Evolutionary conservation across 2,888 invertebrate species (phyloP).

Genomic region (Brachylomia viminalis): DNA sequence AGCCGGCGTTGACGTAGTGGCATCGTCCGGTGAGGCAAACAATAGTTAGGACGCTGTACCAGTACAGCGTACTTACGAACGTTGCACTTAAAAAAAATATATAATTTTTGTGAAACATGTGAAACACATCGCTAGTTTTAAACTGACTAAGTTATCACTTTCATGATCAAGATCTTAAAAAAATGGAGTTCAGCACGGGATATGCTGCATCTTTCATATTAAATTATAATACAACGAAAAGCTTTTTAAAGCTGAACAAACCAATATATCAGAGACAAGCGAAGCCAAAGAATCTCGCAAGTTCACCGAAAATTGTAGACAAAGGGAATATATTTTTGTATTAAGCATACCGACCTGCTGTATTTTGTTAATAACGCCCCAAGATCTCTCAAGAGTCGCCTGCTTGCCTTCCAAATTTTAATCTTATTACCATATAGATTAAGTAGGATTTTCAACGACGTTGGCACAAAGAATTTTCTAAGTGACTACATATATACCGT

Average conservation of each 20-base stretch:
- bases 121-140: not conserved
- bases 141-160: not conserved
- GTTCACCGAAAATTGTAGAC: slow-evolving; percentile 68
- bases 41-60: no score
- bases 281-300: slow-evolving; percentile 43
- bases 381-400: slow-evolving; percentile 60
- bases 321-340: slow-evolving; percentile 79
- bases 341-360: slow-evolving; percentile 76
- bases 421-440: slow-evolving; percentile 66
- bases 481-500: slow-evolving; percentile 60
- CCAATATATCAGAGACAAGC: slow-evolving; percentile 19
- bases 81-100: no score
- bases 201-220: not conserved
- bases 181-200: not conserved
- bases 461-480: slow-evolving; percentile 52
- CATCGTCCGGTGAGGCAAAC: no score
- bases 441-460: slow-evolving; percentile 58
- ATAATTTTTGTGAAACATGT: no score
- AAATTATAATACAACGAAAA: not conserved
- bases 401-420: slow-evolving; percentile 57
- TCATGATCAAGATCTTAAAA: not conserved
- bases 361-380: slow-evolving; percentile 76
- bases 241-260: not conserved
- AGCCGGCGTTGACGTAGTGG: no score
- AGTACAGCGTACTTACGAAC: no score